These are phyloP conservation scores for Parnassius apollo DNA, from an alignment of 2,888 invertebrate genomes.

Conservation along the genomic window DNA sequence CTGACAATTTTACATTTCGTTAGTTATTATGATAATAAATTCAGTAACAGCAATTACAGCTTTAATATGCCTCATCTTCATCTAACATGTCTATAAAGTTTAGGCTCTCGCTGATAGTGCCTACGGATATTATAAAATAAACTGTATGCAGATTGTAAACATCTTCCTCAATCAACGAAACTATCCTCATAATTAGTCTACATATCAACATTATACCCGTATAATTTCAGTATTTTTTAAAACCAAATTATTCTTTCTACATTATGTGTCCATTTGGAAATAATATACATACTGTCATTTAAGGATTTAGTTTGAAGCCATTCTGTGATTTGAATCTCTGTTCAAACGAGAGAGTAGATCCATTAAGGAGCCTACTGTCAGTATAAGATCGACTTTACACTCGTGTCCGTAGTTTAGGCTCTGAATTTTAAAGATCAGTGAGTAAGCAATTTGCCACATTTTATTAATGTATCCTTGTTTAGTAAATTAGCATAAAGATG, in stretches of 20 bases:
- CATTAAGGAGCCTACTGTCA: slow-evolving; percentile 59
- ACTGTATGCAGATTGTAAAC: slow-evolving; percentile 62
- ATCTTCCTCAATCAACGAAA: slow-evolving; percentile 56
- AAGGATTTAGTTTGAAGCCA: slow-evolving; percentile 24
- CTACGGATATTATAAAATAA: slow-evolving; percentile 64
- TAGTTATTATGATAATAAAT: slow-evolving; percentile 1
- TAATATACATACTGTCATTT: background rate
- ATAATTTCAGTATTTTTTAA: slow-evolving; percentile 10
- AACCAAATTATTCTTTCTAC: slow-evolving; percentile 8
- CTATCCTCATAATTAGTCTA: slow-evolving; percentile 58
- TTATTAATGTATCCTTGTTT: slow-evolving; percentile 35
- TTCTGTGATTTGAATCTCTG: slow-evolving; percentile 39
- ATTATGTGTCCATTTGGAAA: background rate
- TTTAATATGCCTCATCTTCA: slow-evolving; percentile 54
- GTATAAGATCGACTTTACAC: slow-evolving; percentile 67
- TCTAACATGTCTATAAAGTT: slow-evolving; percentile 64
- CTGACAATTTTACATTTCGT: background rate
- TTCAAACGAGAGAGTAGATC: slow-evolving; percentile 54
- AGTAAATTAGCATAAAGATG: slow-evolving; percentile 20
- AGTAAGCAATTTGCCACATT: slow-evolving; percentile 77
- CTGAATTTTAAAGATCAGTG: slow-evolving; percentile 62
- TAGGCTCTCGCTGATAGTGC: slow-evolving; percentile 58
- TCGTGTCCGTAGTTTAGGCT: slow-evolving; percentile 62
- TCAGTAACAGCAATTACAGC: slow-evolving; percentile 22
- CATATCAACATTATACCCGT: slow-evolving; percentile 66